Base-by-base conservation (phyloP, 2,113 vertebrate species). In the Notothenia rossii region DNA sequence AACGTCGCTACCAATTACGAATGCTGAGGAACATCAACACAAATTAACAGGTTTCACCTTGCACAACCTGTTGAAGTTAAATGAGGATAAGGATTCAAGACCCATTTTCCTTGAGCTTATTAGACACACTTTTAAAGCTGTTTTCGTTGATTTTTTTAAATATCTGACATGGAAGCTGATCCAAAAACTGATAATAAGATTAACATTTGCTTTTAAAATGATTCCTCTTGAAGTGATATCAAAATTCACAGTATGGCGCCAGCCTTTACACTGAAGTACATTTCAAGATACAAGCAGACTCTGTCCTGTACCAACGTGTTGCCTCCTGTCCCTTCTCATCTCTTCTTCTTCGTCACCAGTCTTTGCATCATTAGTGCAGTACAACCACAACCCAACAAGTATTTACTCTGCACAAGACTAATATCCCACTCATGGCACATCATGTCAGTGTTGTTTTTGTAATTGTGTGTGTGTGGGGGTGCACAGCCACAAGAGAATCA, bases 401-500 rank as follows among this genome's bases (percentile, higher is more conserved):
- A 25, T 61, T 65, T 14, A 64, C 45, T 82, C 65, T 68, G 15
- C 36, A n/a, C 25, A 15, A 53, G 8, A 53, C 50, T 13, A 54
- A 22, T 45, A 60, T 67, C 77, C 63, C 22, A 63, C 40, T 80
- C 46, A 33, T 14, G 33, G 22, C 53, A 49, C 58, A 84, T 33
- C 7, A 64, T 22, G 5, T 22, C 58, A 36, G 14, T 13, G 17
- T 59, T 60, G 18, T 36, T 43, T 51, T n/a, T 53, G 53, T 72
- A 12, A 60, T 11, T 4, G 1, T 59, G 60, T 64, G 49, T 62
- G 50, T 62, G 64, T 49, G 50, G 43, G 50, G 20, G 50, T 72
- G 46, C 4, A 46, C 43, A 51, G 40, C 68, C 29, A 20, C 68
- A n/a, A 36, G 56, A 76, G 72, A 82, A 80, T 80, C 33, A 58